Percentiles rank a stretch among this genome's conserved stretches.
These are phyloP conservation scores for Idaea aversata DNA, from an alignment of 2,888 invertebrate species.

Conservation along the genomic window DNA sequence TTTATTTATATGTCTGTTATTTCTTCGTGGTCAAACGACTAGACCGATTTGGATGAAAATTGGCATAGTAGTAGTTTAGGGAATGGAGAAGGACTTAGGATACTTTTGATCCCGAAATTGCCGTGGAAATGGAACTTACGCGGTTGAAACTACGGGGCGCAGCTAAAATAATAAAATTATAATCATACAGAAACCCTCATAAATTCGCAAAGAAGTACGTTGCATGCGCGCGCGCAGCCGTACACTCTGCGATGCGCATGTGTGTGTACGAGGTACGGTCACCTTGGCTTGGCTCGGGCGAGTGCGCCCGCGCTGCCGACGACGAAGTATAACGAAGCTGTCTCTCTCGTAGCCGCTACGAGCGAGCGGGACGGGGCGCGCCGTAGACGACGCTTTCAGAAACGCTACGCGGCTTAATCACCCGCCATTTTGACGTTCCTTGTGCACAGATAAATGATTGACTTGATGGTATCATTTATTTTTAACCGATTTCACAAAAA, in stretches of 20 bases:
- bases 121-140: no score
- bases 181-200: conserved; percentile 28
- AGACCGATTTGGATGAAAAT: no score
- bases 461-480: background rate
- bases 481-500: background rate
- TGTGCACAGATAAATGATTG: conserved; percentile 46
- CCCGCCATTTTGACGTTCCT: conserved; percentile 72
- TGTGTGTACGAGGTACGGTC: conserved; percentile 63
- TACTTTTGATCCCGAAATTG: no score
- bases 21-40: no score
- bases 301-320: conserved; percentile 32
- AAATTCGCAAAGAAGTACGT: conserved; percentile 42
- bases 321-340: conserved; percentile 52
- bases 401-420: conserved; percentile 67
- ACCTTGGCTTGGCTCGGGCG: conserved; percentile 61
- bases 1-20: no score
- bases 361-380: conserved; percentile 50
- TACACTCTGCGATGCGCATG: conserved; percentile 36
- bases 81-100: no score
- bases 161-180: conserved; percentile 24
- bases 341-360: conserved; percentile 55
- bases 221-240: conserved; percentile 38
- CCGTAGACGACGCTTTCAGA: conserved; percentile 78
- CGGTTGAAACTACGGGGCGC: no score
- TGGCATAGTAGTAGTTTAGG: no score